phyloP scores from a whole-genome alignment of 2,888 invertebrate species.

The Phorcus lineatus region DNA sequence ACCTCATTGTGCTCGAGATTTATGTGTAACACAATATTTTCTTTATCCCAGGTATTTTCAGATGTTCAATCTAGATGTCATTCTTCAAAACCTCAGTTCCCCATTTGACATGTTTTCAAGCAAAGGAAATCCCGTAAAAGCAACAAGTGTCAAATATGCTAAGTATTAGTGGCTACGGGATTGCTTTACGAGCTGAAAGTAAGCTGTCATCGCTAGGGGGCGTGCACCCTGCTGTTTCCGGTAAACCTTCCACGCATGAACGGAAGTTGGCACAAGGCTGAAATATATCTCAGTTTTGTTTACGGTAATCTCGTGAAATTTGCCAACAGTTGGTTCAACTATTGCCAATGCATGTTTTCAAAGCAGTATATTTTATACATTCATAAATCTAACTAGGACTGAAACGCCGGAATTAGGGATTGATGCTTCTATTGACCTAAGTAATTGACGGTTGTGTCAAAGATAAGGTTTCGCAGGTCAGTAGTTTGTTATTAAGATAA shows the following conservation, averaged over 20 bases:
- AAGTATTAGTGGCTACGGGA: background rate
- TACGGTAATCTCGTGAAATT: background rate
- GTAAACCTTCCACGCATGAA: conserved; percentile 16
- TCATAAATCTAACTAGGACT: too few relatives aligned
- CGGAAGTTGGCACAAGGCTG: background rate
- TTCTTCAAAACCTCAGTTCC: background rate
- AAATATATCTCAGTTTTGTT: background rate
- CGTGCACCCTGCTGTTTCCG: conserved; percentile 9
- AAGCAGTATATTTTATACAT: too few relatives aligned
- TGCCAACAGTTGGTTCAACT: background rate
- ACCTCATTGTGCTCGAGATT: too few relatives aligned
- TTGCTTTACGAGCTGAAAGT: conserved; percentile 3
- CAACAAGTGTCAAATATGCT: conserved; percentile 20
- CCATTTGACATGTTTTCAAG: conserved; percentile 2
- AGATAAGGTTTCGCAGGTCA: too few relatives aligned
- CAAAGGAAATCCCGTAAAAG: conserved; percentile 10
- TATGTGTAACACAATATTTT: too few relatives aligned
- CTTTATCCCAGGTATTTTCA: too few relatives aligned
- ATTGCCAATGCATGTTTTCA: too few relatives aligned
- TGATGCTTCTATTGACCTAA: too few relatives aligned
- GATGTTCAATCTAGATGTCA: too few relatives aligned
- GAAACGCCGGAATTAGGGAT: too few relatives aligned
- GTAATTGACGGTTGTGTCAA: too few relatives aligned
- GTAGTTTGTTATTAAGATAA: too few relatives aligned
- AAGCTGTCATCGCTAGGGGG: conserved; percentile 20